Base-by-base conservation (phyloP, 2,888 invertebrate genomes). In the Drosophila mettleri region DNA sequence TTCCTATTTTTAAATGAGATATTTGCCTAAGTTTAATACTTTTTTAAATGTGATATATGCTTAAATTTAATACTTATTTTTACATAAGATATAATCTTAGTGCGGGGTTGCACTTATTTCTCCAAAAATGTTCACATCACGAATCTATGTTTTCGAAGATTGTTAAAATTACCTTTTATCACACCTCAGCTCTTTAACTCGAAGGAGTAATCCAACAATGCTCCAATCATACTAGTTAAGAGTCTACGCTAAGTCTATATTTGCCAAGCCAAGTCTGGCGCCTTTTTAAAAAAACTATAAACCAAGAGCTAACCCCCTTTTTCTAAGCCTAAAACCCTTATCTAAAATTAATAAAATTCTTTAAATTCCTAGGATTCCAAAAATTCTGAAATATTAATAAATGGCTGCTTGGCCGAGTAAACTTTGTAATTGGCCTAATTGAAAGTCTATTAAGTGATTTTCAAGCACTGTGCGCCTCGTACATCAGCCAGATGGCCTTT, bases 401-500 rank as follows among this genome's bases (percentile, higher is more conserved):
- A 7, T 1, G 2, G 3, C 43, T 24, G 9, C 43, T 43, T 43
- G 1, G n/a, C 24, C 2, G n/a, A 24, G n/a, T 9, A 18, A 31
- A 31, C 8, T 31, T 20, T 18, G 3, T 46, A 48, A 31, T 48
- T 31, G 27, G 2, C 14, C 27, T 12, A 18, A 27, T 45, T 18
- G 27, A 45, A 16, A 29, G 16, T 45, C 45, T 7, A 18, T 45
- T 45, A 29, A 18, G 27, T 3, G 27, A 3, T 27, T 45, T 52
- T 38, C 5, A 14, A 52, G 38, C 52, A 52, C 38, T 52, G 52
- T 52, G 38, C 52, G 14, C 27, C 38, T 33, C 10, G 33, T 16
- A 33, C 22, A 49, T n/a, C 33, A 34, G 2, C 33, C 48, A 27
- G 27, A n/a, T 55, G 38, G 38, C 67, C 74, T 79, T 74, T 74